Percentiles rank a stretch among this genome's conserved stretches.
Conservation (phyloP, 2,113 vertebrate genomes). For the Triplophysa tibetana region DNA sequence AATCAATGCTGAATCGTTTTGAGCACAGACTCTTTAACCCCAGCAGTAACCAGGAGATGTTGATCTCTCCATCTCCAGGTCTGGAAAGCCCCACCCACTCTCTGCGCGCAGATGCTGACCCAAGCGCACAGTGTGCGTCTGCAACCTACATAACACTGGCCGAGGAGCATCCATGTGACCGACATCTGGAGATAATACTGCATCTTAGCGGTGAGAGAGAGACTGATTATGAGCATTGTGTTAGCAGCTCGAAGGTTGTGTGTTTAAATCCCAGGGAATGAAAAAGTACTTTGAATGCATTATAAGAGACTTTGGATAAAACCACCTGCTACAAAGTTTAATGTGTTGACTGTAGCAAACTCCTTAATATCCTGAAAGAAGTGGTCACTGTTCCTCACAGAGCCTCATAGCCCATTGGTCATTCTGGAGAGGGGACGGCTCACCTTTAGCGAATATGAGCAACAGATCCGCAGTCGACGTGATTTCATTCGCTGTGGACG, state of each 20-base stretch:
- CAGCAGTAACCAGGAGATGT: neutral
- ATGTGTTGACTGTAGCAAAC: no score
- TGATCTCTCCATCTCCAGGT: conserved; percentile 66
- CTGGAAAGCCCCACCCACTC: conserved; percentile 93
- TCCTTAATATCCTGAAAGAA: neutral
- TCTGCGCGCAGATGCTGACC: conserved; percentile 88
- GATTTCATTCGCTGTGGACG: conserved; percentile 81
- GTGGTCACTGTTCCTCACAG: conserved; percentile 64
- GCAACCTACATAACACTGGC: conserved; percentile 92
- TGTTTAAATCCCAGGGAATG: no score
- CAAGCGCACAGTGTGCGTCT: conserved; percentile 87
- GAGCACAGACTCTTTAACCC: neutral
- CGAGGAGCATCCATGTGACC: conserved; percentile 85
- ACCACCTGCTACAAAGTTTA: neutral
- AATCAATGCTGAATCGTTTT: conserved; percentile 17
- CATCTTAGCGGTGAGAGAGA: conserved; percentile 86
- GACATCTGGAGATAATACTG: conserved; percentile 89
- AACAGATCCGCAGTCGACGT: conserved; percentile 79
- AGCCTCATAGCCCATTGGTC: conserved; percentile 88
- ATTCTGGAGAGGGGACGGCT: conserved; percentile 86
- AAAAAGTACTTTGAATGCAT: no score
- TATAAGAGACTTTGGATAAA: no score
- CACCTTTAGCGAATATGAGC: conserved; percentile 84
- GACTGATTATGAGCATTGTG: neutral
- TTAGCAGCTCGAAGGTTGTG: no score